Evolutionary conservation across 1,140 invertebrate species (phyloP), one percentile per base, ranked within the genome.

Genomic region (Meloidogyne exigua): DNA sequence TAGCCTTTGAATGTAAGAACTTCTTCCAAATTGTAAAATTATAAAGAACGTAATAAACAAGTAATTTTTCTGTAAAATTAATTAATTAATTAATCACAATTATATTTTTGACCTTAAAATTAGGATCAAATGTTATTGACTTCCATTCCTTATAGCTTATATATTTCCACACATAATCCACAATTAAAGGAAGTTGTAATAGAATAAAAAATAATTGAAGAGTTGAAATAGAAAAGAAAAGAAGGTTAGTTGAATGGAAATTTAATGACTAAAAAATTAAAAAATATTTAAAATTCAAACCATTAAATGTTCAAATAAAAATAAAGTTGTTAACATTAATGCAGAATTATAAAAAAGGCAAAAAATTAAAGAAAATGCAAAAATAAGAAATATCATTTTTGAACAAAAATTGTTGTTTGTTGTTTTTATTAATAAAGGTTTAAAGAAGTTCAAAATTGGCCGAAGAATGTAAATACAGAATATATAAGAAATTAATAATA

Each of bases 81-180:
- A 49, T 32, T 32, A 10, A 39, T 13, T 15, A 57, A n/a, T n/a
- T 57, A 57, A 57, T 49, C 18, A 13, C 13, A 12, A 13, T 49
- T 49, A 18, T 4, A 18, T 42, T 49, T 49, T 18, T 49, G 5
- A 57, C 49, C 18, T 57, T n/a, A 57, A 57, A 57, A 57, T 57
- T 57, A 9, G 4, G n/a, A 57, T 57, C n/a, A 57, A 57, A 57
- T 9, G 9, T 49, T 12, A 15, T 12, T 0, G 49, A 12, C 10
- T n/a, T n/a, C 49, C 18, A 42, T 70, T 70, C 42, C 15, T 36
- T 36, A 70, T 42, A 70, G n/a, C 44, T 70, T 44, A 62, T 28
- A 44, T 39, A 44, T 26, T 70, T 70, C 68, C 68, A 70, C 2
- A 62, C 28, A n/a, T 28, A 70, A 70, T 44, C 62, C 9, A 70